Percentiles rank a stretch among this genome's conserved stretches.
Conservation (phyloP, 2,113 vertebrate genomes). For the Apus apus region DNA sequence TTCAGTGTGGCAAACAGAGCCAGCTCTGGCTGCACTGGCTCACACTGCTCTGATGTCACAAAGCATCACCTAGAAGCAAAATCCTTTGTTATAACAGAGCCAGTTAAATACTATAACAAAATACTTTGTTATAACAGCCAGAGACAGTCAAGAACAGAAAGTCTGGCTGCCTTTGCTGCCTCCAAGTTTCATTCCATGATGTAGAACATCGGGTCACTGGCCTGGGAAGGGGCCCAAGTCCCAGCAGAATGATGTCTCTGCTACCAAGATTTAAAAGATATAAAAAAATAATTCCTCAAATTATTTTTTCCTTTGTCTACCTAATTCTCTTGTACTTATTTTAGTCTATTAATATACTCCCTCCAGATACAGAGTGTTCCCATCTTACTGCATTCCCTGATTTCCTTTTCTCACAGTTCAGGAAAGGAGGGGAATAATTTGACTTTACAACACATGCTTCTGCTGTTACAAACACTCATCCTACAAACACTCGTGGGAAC, state of each 20-base stretch:
- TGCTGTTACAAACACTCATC: background rate
- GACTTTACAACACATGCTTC: background rate
- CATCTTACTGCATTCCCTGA: background rate
- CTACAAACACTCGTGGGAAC: background rate
- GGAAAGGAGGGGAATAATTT: background rate
- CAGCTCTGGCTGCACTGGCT: background rate
- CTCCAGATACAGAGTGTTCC: background rate
- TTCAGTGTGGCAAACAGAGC: rapidly evolving
- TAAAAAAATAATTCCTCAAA: background rate
- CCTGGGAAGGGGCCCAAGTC: background rate
- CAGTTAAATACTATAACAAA: no score
- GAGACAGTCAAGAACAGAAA: background rate
- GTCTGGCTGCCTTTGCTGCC: background rate
- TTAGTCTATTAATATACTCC: background rate
- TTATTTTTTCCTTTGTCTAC: background rate
- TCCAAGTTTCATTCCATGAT: background rate
- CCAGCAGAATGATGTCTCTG: background rate
- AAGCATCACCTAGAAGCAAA: background rate
- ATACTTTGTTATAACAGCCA: background rate
- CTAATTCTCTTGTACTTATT: background rate
- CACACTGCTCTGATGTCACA: background rate
- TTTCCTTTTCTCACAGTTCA: background rate
- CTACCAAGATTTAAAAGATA: background rate
- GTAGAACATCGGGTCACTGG: background rate
- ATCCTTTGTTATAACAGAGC: background rate